Percentiles rank a stretch among this genome's conserved stretches.
phyloP scores from a whole-genome alignment of 1,140 invertebrate species.

The Anthonomus grandis region DNA sequence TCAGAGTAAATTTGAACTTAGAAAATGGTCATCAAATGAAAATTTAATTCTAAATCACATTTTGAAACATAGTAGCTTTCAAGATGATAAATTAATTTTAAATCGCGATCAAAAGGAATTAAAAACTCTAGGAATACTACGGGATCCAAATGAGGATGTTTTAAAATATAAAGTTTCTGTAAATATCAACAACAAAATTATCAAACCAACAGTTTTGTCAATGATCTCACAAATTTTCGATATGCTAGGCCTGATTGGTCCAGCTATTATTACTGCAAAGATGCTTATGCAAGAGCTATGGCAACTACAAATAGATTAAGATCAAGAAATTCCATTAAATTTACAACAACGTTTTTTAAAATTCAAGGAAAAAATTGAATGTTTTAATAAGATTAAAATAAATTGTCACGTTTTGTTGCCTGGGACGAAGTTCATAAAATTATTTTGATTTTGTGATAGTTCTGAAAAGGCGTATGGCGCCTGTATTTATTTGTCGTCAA shows the following conservation, averaged over 20 bases:
- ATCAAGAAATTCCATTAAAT: constrained; percentile 18
- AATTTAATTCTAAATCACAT: background rate
- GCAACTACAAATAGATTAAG: constrained; percentile 26
- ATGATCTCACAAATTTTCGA: constrained; percentile 42
- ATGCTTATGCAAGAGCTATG: constrained; percentile 51
- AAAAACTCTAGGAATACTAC: background rate
- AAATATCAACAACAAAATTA: no score
- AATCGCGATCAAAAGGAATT: background rate
- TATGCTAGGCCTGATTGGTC: constrained; percentile 47
- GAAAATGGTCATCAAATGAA: constrained; percentile 2
- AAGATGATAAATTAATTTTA: background rate
- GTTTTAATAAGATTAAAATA: background rate
- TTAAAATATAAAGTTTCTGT: background rate
- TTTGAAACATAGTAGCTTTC: background rate
- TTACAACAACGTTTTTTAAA: constrained; percentile 30
- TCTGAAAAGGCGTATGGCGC: constrained; percentile 40
- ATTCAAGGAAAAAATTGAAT: constrained; percentile 31
- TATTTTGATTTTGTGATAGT: constrained; percentile 43
- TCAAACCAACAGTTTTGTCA: constrained; percentile 28
- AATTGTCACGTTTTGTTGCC: background rate
- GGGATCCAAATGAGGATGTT: background rate
- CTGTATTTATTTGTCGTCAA: constrained; percentile 35
- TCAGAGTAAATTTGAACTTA: background rate
- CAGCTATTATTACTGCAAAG: constrained; percentile 47
- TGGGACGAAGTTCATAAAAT: constrained; percentile 7